Percentiles rank a stretch among this genome's conserved stretches.
Evolutionary conservation across 2,113 vertebrate species (phyloP).

Genomic region (Tauraco erythrolophus): DNA sequence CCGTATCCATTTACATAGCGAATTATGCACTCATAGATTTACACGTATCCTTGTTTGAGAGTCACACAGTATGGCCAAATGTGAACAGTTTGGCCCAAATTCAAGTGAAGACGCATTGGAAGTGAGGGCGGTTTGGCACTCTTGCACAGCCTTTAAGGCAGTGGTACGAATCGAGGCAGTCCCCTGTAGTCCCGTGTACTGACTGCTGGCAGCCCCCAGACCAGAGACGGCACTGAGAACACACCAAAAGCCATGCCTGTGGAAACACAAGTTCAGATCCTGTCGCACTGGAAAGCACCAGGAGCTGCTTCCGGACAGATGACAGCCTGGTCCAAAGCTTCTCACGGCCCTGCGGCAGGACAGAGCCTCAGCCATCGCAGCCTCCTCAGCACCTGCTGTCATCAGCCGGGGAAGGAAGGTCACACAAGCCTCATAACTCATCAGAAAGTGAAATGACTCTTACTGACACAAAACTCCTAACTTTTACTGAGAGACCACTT

Average conservation of each 20-base stretch:
- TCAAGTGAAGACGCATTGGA: not conserved
- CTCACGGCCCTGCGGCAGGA: not conserved
- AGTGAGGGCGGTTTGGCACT: not conserved
- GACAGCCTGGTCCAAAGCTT: fast-evolving
- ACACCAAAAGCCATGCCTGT: not conserved
- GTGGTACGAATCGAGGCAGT: not conserved
- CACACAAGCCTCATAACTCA: fast-evolving
- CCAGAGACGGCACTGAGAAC: not conserved
- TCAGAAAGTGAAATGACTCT: not conserved
- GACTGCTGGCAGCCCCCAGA: not conserved
- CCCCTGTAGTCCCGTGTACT: fast-evolving
- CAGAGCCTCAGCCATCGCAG: fast-evolving
- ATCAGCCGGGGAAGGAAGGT: not conserved
- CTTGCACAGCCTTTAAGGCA: not conserved
- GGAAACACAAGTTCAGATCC: fast-evolving
- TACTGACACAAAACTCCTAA: not conserved
- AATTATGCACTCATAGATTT: not conserved
- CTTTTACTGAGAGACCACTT: not conserved
- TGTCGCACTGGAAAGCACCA: not conserved
- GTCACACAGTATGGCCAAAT: not conserved
- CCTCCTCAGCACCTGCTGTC: not conserved
- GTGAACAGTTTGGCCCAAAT: not conserved
- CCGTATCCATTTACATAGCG: not conserved
- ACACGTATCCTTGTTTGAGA: not conserved
- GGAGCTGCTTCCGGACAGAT: not conserved